phyloP scores from a whole-genome alignment of 1,140 invertebrate species.

The Sinonovacula constricta region DNA sequence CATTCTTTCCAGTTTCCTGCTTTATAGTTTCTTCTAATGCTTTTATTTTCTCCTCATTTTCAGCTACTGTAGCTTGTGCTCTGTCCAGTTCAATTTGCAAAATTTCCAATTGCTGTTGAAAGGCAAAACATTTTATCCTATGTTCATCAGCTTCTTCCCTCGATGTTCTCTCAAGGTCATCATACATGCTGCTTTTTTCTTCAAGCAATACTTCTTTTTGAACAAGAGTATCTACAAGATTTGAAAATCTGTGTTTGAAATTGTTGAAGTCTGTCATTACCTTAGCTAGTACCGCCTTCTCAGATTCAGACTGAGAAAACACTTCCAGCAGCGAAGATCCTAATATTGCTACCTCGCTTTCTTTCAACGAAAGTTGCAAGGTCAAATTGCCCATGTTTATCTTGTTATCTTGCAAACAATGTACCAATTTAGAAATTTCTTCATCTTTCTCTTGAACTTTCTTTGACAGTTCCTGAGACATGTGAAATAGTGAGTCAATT shows the following conservation, averaged over 20 bases:
- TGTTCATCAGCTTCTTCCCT: too few relatives aligned
- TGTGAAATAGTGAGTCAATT: slow-evolving; percentile 16
- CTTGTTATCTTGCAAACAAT: background rate
- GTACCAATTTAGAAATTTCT: background rate
- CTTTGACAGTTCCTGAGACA: slow-evolving; percentile 1
- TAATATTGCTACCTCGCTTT: slow-evolving; percentile 2
- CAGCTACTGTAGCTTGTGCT: too few relatives aligned
- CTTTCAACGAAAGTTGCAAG: background rate
- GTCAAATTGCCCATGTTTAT: background rate
- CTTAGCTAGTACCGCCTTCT: slow-evolving; percentile 34
- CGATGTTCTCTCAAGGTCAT: too few relatives aligned
- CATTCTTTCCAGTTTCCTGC: background rate
- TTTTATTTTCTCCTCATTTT: background rate
- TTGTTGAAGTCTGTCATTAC: slow-evolving; percentile 27
- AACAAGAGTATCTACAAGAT: slow-evolving; percentile 18
- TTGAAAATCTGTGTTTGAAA: slow-evolving; percentile 24
- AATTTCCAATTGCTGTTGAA: too few relatives aligned
- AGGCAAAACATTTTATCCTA: too few relatives aligned
- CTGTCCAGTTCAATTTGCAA: too few relatives aligned
- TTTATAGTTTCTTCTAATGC: background rate
- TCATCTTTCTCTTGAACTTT: slow-evolving; percentile 25
- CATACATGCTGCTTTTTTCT: too few relatives aligned
- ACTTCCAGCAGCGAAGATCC: background rate
- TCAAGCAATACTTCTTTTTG: too few relatives aligned
- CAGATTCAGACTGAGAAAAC: slow-evolving; percentile 12